phyloP scores from a whole-genome alignment of 2,888 invertebrate genomes.

The Rhorus exstirpatorius region DNA sequence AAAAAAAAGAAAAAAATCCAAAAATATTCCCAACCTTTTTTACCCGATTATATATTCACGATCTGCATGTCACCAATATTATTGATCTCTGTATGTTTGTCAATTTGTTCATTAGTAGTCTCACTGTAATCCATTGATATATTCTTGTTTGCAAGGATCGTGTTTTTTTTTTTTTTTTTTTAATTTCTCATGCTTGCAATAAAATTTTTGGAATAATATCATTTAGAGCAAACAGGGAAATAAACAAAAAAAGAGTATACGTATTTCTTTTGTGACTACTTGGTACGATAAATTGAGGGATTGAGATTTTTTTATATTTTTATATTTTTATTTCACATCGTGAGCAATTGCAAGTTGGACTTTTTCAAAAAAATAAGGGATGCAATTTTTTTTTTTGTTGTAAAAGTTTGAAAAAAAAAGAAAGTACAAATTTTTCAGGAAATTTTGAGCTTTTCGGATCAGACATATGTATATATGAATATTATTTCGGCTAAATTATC shows the following conservation, averaged over 20 bases:
- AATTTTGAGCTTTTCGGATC: neutral
- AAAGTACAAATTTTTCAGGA: too few relatives aligned
- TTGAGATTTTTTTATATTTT: neutral
- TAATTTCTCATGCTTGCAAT: slow-evolving; percentile 51
- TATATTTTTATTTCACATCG: neutral
- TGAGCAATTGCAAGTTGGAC: neutral
- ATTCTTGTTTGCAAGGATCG: slow-evolving; percentile 62
- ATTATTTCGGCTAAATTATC: slow-evolving; percentile 30
- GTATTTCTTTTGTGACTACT: slow-evolving; percentile 2
- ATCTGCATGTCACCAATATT: slow-evolving; percentile 78
- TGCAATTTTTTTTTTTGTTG: too few relatives aligned
- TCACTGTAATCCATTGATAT: slow-evolving; percentile 78
- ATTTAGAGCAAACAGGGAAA: slow-evolving; percentile 34
- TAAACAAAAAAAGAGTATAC: slow-evolving; percentile 8
- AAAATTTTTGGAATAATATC: slow-evolving; percentile 25
- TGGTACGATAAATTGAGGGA: too few relatives aligned
- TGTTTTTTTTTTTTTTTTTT: slow-evolving; percentile 40
- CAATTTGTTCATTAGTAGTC: slow-evolving; percentile 80
- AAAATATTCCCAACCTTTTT: slow-evolving; percentile 45
- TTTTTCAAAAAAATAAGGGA: too few relatives aligned
- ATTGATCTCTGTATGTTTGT: slow-evolving; percentile 80
- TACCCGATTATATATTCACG: slow-evolving; percentile 68
- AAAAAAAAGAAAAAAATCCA: slow-evolving; percentile 30
- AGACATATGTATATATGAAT: too few relatives aligned
- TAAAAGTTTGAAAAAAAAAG: too few relatives aligned